Percentiles rank a stretch among this genome's conserved stretches.
These are phyloP conservation scores for Tipula lateralis DNA, from an alignment of 2,888 invertebrate genomes.

Conservation along the genomic window DNA sequence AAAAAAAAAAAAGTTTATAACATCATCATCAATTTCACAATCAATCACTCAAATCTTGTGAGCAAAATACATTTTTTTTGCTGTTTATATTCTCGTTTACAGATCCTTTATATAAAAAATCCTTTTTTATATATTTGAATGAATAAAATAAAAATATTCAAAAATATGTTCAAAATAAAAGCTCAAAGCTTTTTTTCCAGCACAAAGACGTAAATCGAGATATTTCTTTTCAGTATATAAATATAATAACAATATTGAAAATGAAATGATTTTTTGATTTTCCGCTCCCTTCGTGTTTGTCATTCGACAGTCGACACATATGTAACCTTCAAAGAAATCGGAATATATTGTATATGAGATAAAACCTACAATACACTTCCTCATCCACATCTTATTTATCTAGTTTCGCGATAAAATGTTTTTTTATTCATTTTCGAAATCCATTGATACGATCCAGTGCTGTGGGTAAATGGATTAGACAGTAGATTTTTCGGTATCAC, in stretches of 20 bases:
- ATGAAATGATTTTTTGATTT: background rate
- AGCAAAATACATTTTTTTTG: background rate
- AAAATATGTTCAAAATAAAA: background rate
- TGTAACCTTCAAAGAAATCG: background rate
- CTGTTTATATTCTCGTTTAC: background rate
- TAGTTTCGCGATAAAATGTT: background rate
- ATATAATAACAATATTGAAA: background rate
- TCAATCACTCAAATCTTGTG: background rate
- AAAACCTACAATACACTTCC: background rate
- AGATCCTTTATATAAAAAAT: background rate
- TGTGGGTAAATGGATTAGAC: background rate
- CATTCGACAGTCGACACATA: background rate
- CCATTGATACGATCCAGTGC: background rate
- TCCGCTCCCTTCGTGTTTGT: background rate
- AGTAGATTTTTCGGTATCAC: background rate
- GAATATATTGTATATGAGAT: background rate
- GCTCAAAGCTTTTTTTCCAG: background rate
- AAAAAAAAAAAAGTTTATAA: background rate
- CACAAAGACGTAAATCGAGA: background rate
- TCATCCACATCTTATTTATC: background rate
- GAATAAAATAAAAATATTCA: background rate
- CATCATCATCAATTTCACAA: constrained; percentile 1
- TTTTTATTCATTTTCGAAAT: background rate
- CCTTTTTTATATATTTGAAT: background rate
- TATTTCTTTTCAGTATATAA: background rate